These are phyloP conservation scores for Philereme transversata DNA, from an alignment of 2,888 invertebrate genomes.

Conservation along the genomic window DNA sequence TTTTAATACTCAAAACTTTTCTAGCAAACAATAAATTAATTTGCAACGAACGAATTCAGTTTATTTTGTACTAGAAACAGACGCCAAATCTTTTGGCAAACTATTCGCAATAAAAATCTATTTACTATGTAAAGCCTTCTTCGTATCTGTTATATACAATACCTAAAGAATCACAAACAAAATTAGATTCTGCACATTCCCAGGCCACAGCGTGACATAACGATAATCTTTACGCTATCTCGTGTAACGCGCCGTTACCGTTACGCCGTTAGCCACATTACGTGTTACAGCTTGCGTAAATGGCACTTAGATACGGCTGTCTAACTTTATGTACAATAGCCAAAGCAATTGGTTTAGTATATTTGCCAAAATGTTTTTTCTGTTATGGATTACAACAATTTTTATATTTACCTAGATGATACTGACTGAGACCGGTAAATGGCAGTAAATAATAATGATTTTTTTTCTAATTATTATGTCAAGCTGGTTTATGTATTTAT, in stretches of 20 bases:
- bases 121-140: neutral
- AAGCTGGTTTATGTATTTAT: no score
- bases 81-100: neutral
- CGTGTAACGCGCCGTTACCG: slow-evolving; percentile 20
- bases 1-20: no score
- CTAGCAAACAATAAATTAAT: no score
- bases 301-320: slow-evolving; percentile 25
- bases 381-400: no score
- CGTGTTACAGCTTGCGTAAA: slow-evolving; percentile 26
- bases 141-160: neutral
- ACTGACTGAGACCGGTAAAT: no score
- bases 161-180: neutral
- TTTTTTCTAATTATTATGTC: no score
- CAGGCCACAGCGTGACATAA: slow-evolving; percentile 5
- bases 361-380: no score
- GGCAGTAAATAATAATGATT: no score
- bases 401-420: no score
- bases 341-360: no score
- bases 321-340: slow-evolving; percentile 3
- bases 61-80: no score
- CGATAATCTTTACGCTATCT: slow-evolving; percentile 21
- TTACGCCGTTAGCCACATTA: slow-evolving; percentile 21
- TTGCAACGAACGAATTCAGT: no score
- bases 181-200: neutral
- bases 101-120: neutral